These are phyloP conservation scores for Camptogramma bilineatum DNA, from an alignment of 2,888 invertebrate genomes.

Conservation along the genomic window DNA sequence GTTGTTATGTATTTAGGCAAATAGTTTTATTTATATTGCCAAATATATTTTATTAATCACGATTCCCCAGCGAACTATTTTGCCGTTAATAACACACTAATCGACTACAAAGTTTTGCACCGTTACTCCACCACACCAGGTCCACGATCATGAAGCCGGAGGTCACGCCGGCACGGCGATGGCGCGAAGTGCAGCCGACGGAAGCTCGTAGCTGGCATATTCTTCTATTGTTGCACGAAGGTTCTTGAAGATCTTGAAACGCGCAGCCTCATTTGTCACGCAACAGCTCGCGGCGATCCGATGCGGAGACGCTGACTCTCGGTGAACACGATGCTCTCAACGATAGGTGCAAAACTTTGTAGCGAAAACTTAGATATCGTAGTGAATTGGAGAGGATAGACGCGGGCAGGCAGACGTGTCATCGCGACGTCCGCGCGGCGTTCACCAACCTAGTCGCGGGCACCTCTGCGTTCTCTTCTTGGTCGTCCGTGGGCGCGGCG, in stretches of 20 bases:
- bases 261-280: constrained; percentile 18
- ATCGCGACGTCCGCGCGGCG: constrained; percentile 75
- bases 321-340: constrained; percentile 26
- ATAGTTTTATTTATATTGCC: constrained; percentile 5
- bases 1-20: constrained; percentile 4
- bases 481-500: constrained; percentile 63
- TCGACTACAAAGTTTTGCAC: constrained; percentile 86
- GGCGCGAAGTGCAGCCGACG: constrained; percentile 28
- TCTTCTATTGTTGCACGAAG: constrained; percentile 24
- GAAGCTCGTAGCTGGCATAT: constrained; percentile 13
- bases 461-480: constrained; percentile 75
- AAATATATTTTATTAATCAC: constrained; percentile 31
- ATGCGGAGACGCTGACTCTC: constrained; percentile 25
- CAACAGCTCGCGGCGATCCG: constrained; percentile 31
- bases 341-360: constrained; percentile 82
- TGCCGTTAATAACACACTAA: constrained; percentile 45
- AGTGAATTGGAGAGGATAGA: constrained; percentile 68
- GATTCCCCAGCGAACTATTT: constrained; percentile 27
- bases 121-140: constrained; percentile 63
- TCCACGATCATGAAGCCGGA: constrained; percentile 20
- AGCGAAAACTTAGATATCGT: constrained; percentile 70
- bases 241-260: constrained; percentile 18
- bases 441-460: constrained; percentile 83
- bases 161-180: constrained; percentile 19
- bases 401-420: constrained; percentile 58